phyloP scores from a whole-genome alignment of 2,797 vertebrate species.

The Thripadectes ignobilis region DNA sequence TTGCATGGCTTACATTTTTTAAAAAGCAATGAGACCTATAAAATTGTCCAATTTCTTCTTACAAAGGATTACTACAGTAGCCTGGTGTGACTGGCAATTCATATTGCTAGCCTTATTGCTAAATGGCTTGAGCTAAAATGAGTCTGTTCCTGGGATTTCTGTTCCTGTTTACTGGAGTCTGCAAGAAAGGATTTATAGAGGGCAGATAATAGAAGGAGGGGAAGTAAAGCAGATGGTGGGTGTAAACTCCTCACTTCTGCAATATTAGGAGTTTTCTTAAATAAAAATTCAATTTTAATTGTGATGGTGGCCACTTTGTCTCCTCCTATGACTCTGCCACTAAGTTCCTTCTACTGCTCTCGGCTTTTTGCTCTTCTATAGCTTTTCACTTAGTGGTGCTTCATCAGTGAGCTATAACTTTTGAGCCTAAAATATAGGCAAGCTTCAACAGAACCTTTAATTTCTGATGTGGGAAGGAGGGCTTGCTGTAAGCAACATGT shows the following conservation, averaged over 20 bases:
- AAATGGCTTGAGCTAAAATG: not conserved
- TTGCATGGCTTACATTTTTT: not conserved
- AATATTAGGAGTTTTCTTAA: not conserved
- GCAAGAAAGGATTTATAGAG: not conserved
- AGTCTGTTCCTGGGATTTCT: not conserved
- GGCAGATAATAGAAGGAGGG: not conserved
- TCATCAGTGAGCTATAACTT: not conserved
- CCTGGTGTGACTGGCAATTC: not conserved
- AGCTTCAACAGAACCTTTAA: not conserved
- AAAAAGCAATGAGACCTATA: conserved; percentile 20
- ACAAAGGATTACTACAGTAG: not conserved
- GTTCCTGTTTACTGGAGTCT: not conserved
- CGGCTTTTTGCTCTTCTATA: not conserved
- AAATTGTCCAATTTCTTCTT: conserved; percentile 6
- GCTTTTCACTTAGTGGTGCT: not conserved
- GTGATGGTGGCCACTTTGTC: not conserved
- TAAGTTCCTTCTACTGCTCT: not conserved
- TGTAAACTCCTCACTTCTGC: not conserved
- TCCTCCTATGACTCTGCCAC: not conserved
- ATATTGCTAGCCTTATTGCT: not conserved
- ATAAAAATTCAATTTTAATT: not conserved
- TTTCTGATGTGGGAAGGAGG: not conserved
- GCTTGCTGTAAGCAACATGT: not conserved
- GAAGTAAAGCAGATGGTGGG: not conserved
- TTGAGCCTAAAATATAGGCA: not conserved